phyloP scores from a whole-genome alignment of 2,113 vertebrate species.

The Rhinoptilus africanus region DNA sequence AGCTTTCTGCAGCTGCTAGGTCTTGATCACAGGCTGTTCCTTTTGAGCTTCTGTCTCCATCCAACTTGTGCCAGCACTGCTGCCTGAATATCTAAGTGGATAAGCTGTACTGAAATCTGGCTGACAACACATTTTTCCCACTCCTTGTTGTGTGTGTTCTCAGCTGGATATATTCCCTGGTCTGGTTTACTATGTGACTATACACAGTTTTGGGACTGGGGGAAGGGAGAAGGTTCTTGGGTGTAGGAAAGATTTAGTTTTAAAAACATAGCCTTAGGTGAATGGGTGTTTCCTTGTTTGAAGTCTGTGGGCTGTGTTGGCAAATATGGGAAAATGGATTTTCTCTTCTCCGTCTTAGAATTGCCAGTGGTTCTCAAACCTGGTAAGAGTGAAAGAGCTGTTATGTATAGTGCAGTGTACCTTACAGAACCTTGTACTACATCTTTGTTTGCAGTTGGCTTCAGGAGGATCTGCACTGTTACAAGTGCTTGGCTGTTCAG shows the following conservation, averaged over 20 bases:
- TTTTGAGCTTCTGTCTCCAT: neutral
- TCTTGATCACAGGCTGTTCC: neutral
- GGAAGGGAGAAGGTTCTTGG: neutral
- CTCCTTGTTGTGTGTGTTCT: neutral
- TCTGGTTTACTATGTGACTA: neutral
- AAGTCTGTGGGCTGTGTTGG: neutral
- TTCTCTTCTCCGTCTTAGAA: neutral
- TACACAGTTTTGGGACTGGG: neutral
- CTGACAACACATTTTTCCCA: neutral
- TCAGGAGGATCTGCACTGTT: neutral
- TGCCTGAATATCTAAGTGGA: neutral
- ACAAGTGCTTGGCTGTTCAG: neutral
- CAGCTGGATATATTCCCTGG: neutral
- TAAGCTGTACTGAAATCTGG: neutral
- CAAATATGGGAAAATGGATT: neutral
- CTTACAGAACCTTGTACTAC: neutral
- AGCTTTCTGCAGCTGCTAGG: neutral
- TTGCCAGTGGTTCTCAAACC: neutral
- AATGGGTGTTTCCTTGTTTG: neutral
- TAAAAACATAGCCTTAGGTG: neutral
- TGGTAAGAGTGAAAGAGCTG: neutral
- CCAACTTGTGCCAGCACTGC: neutral
- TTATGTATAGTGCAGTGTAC: neutral
- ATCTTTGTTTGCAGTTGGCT: neutral
- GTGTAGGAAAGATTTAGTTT: neutral